These are phyloP conservation scores for Silvanus unidentatus DNA, from an alignment of 2,888 invertebrate genomes.

Conservation along the genomic window DNA sequence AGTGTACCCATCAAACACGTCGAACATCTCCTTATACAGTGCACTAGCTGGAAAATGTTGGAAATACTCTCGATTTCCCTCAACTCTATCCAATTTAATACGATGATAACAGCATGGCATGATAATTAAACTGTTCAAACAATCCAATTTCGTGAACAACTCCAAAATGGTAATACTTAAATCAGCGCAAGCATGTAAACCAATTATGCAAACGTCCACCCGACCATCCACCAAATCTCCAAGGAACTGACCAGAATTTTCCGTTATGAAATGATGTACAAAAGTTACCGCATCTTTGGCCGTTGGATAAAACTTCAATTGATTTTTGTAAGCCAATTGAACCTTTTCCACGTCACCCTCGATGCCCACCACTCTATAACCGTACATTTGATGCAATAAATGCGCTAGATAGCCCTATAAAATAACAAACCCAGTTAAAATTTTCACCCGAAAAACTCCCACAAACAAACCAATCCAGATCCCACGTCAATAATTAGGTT, in stretches of 20 bases:
- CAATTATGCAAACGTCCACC: conserved; percentile 49
- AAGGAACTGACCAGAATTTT: conserved; percentile 47
- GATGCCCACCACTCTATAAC: conserved; percentile 59
- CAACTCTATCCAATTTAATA: conserved; percentile 42
- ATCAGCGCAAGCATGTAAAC: conserved; percentile 75
- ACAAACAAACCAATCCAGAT: conserved; percentile 69
- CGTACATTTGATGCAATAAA: conserved; percentile 53
- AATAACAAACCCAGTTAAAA: not conserved
- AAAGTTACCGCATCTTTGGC: conserved; percentile 55
- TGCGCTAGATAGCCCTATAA: conserved; percentile 69
- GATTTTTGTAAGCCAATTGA: conserved; percentile 53
- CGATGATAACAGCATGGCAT: conserved; percentile 81
- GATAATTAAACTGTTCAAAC: conserved; percentile 55
- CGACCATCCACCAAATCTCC: conserved; percentile 22
- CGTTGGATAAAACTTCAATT: conserved; percentile 50
- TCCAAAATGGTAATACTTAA: conserved; percentile 62
- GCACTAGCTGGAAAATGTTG: conserved; percentile 63
- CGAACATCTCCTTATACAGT: conserved; percentile 44
- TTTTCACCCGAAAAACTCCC: too few relatives aligned
- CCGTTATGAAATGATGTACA: conserved; percentile 52
- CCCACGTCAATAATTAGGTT: conserved; percentile 65
- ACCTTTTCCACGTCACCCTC: conserved; percentile 58
- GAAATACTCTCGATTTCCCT: conserved; percentile 44
- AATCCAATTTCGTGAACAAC: conserved; percentile 56
- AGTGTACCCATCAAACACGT: conserved; percentile 37